These are phyloP conservation scores for Hirtodrosophila histrioides DNA, from an alignment of 2,888 invertebrate species.

Conservation along the genomic window DNA sequence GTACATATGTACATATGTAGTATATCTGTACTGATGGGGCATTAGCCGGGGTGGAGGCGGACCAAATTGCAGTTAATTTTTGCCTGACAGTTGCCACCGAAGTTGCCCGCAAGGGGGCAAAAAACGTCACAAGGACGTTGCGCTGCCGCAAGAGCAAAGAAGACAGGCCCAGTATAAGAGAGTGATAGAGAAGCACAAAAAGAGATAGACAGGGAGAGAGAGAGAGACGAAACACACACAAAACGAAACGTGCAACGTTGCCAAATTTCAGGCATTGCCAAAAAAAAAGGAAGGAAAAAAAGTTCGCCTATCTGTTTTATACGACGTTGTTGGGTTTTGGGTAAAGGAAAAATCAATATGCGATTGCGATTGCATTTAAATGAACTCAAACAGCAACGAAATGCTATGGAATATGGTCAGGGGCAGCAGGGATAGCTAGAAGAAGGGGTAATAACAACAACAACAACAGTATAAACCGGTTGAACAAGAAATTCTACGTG, in stretches of 20 bases:
- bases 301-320: slow-evolving; percentile 28
- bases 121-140: slow-evolving; percentile 48
- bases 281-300: slow-evolving; percentile 16
- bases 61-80: slow-evolving; percentile 48
- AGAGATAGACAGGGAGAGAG: background rate
- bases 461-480: slow-evolving; percentile 58
- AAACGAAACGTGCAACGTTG: slow-evolving; percentile 39
- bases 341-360: slow-evolving; percentile 61
- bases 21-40: too few species aligned
- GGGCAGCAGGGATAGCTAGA: background rate
- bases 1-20: background rate
- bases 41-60: slow-evolving; percentile 22
- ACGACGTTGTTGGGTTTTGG: slow-evolving; percentile 25
- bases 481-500: slow-evolving; percentile 65
- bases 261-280: slow-evolving; percentile 45
- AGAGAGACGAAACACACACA: background rate
- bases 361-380: slow-evolving; percentile 54
- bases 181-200: too few species aligned
- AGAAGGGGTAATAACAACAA: slow-evolving; percentile 4
- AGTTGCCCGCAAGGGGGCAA: slow-evolving; percentile 34
- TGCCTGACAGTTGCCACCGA: slow-evolving; percentile 18
- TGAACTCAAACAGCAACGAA: slow-evolving; percentile 23
- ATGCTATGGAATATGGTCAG: too few species aligned
- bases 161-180: too few species aligned
- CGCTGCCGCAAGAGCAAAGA: slow-evolving; percentile 18